These are phyloP conservation scores for Scytalopus superciliaris DNA, from an alignment of 2,113 vertebrate genomes.

Conservation along the genomic window DNA sequence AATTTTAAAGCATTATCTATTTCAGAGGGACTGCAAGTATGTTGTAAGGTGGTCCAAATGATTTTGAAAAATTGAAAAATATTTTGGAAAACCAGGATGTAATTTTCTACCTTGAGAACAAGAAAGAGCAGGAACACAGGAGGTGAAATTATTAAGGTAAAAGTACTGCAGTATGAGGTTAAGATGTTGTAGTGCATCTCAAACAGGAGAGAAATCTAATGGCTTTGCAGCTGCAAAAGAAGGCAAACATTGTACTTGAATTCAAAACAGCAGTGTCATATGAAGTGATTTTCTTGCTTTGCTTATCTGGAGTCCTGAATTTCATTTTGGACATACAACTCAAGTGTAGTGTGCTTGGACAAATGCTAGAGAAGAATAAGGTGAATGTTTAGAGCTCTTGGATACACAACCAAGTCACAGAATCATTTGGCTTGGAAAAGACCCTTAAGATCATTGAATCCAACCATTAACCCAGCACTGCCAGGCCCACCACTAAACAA, in stretches of 20 bases:
- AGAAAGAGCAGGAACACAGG: not conserved
- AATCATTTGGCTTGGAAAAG: not conserved
- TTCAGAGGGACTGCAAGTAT: not conserved
- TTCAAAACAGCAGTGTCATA: not conserved
- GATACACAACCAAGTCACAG: not conserved
- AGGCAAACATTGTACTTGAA: not conserved
- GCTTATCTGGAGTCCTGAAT: not conserved
- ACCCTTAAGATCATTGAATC: not conserved
- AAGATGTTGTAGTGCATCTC: not conserved
- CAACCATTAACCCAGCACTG: not conserved
- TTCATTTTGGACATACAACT: not conserved
- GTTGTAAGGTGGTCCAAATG: not conserved
- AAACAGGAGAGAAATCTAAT: not conserved
- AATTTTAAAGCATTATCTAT: not conserved
- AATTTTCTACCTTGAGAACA: not conserved
- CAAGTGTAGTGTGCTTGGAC: not conserved
- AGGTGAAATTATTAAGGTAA: not conserved
- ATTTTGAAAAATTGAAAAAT: not conserved
- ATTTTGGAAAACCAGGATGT: not conserved
- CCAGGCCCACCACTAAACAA: not conserved
- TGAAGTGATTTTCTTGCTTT: not conserved
- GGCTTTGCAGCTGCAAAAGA: not conserved
- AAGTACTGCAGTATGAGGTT: not conserved
- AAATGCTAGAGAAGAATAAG: not conserved
- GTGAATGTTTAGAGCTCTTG: not conserved